Evolutionary conservation across 37 sponge, comb jelly and placozoan species (phyloP), one percentile per base, ranked within the genome.

Genomic region (Ephydatia muelleri): DNA sequence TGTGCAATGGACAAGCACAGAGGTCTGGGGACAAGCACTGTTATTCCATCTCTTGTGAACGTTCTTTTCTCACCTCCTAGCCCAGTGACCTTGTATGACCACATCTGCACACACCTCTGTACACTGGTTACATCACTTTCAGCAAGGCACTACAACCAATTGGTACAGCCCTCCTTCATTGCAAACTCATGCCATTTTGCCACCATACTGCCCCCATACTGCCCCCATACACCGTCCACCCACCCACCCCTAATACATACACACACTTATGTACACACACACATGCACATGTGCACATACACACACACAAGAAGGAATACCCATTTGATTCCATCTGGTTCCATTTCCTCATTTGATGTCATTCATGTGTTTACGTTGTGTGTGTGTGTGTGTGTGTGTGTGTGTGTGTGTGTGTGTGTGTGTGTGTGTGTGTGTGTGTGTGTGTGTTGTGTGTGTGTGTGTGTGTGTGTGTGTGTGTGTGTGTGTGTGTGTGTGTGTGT

Each of bases 1-100:
- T 77, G 78, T 83, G 70, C 65, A 78, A 76, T 70, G 88, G 88
- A 40, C 83, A 78, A 23, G 79, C 88, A 43, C 83, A 77, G 72
- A 69, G 85, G 85, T 85, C 0, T n/a, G 72, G 25, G 23, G 36
- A 1, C 14, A 3, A 65, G 1, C 23, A 16, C 22, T 11, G 5
- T 57, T n/a, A 26, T 57, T 21, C 2, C 23, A 43, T 19, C 43
- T 21, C 32, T 27, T 6, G n/a, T 0, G 47, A 33, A 49, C 11
- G 65, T 8, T 28, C 5, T 5, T 49, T 40, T 82, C 21, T 72
- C 33, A 27, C 67, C 26, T 75, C 29, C 23, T 65, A 85, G 77
- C 27, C 64, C 38, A 43, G 79, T 88, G 66, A 37, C 88, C 33
- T 67, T 88, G 12, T 88, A 82, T 22, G 83, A 88, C 67, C 47